A percentile compares a stretch with the other conserved stretches of the same genome.
phyloP scores from a whole-genome alignment of 2,797 vertebrate genomes.

The Leptatherina wallacei region DNA sequence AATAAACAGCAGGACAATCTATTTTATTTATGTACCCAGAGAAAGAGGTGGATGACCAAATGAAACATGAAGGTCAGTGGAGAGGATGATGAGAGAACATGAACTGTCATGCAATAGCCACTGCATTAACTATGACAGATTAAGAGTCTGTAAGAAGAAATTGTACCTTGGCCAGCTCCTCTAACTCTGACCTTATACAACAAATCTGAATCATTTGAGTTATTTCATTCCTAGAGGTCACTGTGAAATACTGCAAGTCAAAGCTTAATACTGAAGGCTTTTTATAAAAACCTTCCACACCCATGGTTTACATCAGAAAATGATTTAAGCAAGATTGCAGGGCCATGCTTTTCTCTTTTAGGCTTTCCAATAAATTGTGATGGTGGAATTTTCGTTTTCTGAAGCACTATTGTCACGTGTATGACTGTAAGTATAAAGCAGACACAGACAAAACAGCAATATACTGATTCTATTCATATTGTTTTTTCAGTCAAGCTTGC shows the following conservation, averaged over 20 bases:
- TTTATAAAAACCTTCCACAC: conserved; percentile 12
- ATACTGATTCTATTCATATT: too few species aligned
- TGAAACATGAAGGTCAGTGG: conserved; percentile 72
- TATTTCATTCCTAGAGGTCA: conserved; percentile 66
- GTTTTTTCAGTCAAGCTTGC: background rate
- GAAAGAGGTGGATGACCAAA: conserved; percentile 51
- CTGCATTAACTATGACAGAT: conserved; percentile 73
- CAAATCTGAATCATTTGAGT: conserved; percentile 63
- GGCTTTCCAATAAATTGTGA: background rate
- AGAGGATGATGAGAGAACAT: conserved; percentile 66
- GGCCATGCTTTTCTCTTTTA: background rate
- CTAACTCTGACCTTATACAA: conserved; percentile 59
- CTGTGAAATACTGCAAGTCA: conserved; percentile 49
- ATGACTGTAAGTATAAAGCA: background rate
- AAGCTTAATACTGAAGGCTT: conserved; percentile 35
- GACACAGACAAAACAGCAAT: background rate
- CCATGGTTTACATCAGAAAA: conserved; percentile 13
- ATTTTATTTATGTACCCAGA: conserved; percentile 49
- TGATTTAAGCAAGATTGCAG: conserved; percentile 19
- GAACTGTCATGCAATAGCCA: conserved; percentile 68
- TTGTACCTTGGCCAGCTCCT: conserved; percentile 50
- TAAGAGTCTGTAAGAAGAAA: conserved; percentile 64
- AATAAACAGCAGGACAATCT: conserved; percentile 63
- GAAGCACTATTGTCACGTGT: background rate
- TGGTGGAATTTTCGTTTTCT: background rate